A percentile compares a stretch with the other conserved stretches of the same genome.
Conservation (phyloP, 2,888 invertebrate genomes). For the Oscheius sp. region DNA sequence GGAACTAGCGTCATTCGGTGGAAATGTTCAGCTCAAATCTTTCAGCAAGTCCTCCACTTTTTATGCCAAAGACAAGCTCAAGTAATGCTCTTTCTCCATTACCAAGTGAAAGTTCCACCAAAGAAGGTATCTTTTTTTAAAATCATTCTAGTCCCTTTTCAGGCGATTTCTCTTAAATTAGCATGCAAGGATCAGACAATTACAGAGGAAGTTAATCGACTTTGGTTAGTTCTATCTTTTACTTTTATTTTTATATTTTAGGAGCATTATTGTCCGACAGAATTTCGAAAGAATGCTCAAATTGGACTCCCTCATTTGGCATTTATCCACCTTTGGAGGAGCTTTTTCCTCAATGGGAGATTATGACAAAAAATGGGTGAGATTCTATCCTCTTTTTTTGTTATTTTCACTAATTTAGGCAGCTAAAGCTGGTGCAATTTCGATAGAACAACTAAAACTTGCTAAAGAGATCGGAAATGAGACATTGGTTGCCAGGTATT, state of each 20-base stretch:
- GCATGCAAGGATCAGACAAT: neutral
- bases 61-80: neutral
- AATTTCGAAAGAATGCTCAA: slow-evolving; percentile 73
- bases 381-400: slow-evolving; percentile 2
- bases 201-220: slow-evolving; percentile 1
- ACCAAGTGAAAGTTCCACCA: neutral
- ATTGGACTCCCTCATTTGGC: slow-evolving; percentile 86
- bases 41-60: neutral
- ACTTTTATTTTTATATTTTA: neutral
- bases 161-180: neutral
- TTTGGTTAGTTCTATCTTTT: slow-evolving; percentile 6
- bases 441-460: slow-evolving; percentile 80
- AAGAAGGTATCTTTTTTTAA: neutral
- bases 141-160: too few relatives aligned
- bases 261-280: slow-evolving; percentile 1
- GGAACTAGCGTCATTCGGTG: neutral
- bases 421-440: slow-evolving; percentile 80
- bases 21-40: neutral
- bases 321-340: slow-evolving; percentile 94
- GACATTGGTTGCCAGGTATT: slow-evolving; percentile 77
- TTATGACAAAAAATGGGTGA: slow-evolving; percentile 73
- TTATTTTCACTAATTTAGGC: slow-evolving; percentile 76
- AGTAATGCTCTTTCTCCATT: neutral
- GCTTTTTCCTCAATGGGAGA: slow-evolving; percentile 95
- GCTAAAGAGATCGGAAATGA: slow-evolving; percentile 86